phyloP scores from a whole-genome alignment of 2,888 invertebrate species.

The Lucinisca nassula region DNA sequence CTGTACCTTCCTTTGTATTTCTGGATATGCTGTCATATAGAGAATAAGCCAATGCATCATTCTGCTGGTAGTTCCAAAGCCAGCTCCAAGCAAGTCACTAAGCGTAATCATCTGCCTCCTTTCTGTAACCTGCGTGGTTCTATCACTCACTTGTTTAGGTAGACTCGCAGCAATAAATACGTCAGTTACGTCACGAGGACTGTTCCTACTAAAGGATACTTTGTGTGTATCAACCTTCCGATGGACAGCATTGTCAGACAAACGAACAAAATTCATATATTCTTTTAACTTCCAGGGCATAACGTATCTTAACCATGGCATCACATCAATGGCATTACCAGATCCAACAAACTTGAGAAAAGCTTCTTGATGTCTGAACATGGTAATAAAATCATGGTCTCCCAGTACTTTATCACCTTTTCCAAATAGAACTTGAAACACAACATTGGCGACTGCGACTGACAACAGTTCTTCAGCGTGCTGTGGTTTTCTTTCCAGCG shows the following conservation, averaged over 20 bases:
- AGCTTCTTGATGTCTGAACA: background rate
- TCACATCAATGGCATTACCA: constrained; percentile 71
- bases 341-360: constrained; percentile 54
- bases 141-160: constrained; percentile 11
- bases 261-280: constrained; percentile 39
- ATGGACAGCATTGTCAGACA: background rate
- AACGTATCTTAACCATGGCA: constrained; percentile 71
- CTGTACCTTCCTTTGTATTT: constrained; percentile 70
- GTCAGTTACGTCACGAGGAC: constrained; percentile 73
- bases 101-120: constrained; percentile 58
- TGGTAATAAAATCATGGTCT: constrained; percentile 41
- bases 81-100: constrained; percentile 73
- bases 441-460: constrained; percentile 30
- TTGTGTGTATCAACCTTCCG: constrained; percentile 11
- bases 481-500: background rate
- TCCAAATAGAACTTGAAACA: constrained; percentile 68
- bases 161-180: constrained; percentile 58
- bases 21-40: constrained; percentile 66
- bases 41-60: constrained; percentile 71
- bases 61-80: constrained; percentile 70
- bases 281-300: constrained; percentile 38
- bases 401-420: constrained; percentile 32
- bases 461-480: background rate
- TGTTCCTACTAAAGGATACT: background rate
- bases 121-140: constrained; percentile 19